Evolutionary conservation across 2,797 vertebrate genomes (phyloP).

Genomic region (Gymnopithys bicolor): DNA sequence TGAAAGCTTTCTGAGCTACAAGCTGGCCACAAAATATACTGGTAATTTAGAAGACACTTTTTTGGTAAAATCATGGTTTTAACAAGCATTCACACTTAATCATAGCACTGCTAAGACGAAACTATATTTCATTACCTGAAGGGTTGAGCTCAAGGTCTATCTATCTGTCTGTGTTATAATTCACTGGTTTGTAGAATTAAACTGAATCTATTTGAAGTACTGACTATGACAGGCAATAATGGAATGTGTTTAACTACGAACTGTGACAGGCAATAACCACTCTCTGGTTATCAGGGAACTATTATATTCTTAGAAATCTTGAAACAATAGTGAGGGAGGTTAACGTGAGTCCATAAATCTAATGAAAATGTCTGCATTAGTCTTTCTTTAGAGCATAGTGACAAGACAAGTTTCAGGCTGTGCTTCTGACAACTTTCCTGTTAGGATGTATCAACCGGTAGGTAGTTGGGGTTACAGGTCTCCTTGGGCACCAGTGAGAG

Average conservation of each 20-base stretch:
- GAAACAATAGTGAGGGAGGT: slow-evolving; percentile 2
- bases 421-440: slow-evolving; percentile 30
- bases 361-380: not conserved
- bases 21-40: not conserved
- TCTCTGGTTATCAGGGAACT: slow-evolving; percentile 22
- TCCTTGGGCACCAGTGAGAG: not conserved
- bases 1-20: not conserved
- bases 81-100: slow-evolving; percentile 24
- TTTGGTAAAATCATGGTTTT: not conserved
- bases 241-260: slow-evolving; percentile 5
- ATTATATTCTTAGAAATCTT: slow-evolving; percentile 19
- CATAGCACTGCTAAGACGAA: not conserved
- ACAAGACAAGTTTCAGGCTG: slow-evolving; percentile 4
- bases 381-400: not conserved
- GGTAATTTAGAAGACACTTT: not conserved
- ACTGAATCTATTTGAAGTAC: not conserved
- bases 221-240: not conserved
- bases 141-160: not conserved
- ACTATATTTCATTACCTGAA: not conserved
- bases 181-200: not conserved
- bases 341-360: slow-evolving; percentile 39
- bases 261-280: slow-evolving; percentile 26
- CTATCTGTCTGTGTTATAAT: slow-evolving; percentile 2
- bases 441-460: not conserved
- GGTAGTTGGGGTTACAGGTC: not conserved